phyloP scores from a whole-genome alignment of 2,797 vertebrate species.

The Vultur gryphus region DNA sequence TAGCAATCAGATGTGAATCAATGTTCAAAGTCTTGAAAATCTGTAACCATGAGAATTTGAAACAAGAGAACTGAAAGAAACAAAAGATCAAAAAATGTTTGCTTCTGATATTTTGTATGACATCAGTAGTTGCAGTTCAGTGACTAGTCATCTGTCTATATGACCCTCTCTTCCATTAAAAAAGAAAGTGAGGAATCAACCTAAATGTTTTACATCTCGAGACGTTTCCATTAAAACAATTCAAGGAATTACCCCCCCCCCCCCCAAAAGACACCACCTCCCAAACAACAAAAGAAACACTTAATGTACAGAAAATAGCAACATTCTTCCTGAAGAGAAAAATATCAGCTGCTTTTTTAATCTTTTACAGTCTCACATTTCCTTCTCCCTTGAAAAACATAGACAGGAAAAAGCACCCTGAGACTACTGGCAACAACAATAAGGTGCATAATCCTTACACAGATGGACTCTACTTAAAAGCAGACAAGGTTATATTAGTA shows the following conservation, averaged over 20 bases:
- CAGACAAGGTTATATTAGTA: background rate
- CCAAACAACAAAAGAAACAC: background rate
- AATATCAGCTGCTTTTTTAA: background rate
- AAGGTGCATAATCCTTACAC: background rate
- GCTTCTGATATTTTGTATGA: background rate
- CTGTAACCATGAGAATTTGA: background rate
- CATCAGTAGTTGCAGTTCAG: background rate
- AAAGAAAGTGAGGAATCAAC: background rate
- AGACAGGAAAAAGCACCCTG: background rate
- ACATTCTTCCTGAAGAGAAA: background rate
- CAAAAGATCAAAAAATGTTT: background rate
- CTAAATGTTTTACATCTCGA: background rate
- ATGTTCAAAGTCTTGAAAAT: background rate
- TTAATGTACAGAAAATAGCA: background rate
- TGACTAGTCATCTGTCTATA: background rate
- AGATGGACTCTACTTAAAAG: background rate
- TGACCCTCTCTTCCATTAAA: background rate
- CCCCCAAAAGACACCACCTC: background rate
- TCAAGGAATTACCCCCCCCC: background rate
- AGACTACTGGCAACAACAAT: background rate
- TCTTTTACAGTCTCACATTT: background rate
- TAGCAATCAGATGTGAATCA: background rate
- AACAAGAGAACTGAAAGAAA: background rate
- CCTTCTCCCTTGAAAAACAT: background rate
- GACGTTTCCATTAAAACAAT: background rate